These are phyloP conservation scores for Megalops atlanticus DNA, from an alignment of 2,113 vertebrate genomes.

Conservation along the genomic window DNA sequence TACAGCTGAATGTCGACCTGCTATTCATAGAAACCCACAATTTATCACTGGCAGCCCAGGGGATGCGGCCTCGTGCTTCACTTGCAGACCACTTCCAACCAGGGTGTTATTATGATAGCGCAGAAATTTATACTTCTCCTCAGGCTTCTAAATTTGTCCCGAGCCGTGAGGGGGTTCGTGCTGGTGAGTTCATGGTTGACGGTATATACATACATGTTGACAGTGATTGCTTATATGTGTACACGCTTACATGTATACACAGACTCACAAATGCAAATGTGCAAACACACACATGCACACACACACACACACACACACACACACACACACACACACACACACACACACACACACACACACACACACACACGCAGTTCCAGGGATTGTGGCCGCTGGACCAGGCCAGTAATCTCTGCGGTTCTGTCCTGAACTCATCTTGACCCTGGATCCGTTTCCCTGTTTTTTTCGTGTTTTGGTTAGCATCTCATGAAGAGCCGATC, in stretches of 20 bases:
- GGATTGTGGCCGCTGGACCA: conserved; percentile 24
- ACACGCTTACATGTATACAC: neutral
- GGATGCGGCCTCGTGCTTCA: conserved; percentile 2
- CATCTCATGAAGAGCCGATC: conserved; percentile 32
- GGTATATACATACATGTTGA: neutral
- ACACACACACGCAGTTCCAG: conserved; percentile 13
- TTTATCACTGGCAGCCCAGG: conserved; percentile 53
- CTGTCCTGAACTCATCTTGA: conserved; percentile 35
- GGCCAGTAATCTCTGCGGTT: conserved; percentile 30
- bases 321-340: neutral
- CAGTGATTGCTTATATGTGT: too few relatives aligned
- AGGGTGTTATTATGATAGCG: conserved; percentile 39
- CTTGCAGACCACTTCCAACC: conserved; percentile 27
- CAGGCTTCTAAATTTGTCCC: conserved; percentile 32
- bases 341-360: neutral
- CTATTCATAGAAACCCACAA: conserved; percentile 70
- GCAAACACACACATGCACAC: conserved; percentile 6
- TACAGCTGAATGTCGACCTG: conserved; percentile 54
- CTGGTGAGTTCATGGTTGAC: neutral
- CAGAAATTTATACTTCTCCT: conserved; percentile 27
- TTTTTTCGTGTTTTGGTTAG: conserved; percentile 10
- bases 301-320: conserved; percentile 15
- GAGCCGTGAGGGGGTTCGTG: conserved; percentile 3
- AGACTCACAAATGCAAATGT: conserved; percentile 5
- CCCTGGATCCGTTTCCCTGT: conserved; percentile 29